Base-by-base conservation (phyloP, 2,797 vertebrate genomes). In the Amblyraja radiata region DNA sequence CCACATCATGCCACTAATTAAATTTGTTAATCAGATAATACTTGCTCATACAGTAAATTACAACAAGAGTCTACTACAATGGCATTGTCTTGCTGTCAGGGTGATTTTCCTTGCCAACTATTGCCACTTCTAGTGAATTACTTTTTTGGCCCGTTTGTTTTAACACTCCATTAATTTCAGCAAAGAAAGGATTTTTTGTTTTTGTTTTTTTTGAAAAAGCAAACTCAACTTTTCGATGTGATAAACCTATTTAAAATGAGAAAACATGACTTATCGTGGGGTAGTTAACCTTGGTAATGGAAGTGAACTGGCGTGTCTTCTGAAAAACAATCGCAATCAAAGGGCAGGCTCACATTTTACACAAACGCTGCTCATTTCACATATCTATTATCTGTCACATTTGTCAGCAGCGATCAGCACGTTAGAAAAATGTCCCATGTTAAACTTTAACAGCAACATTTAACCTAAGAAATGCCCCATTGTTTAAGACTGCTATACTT, bases 361-460 rank as follows among this genome's bases (percentile, higher is more conserved):
- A 88, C 84, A 88, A 88, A 88, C 36, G 63, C 84, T 88, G 36
- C 61, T 88, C 84, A 88, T 68, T 88, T 61, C 32, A 88, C 84
- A 88, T 88, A 88, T 88, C 84, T 88, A 88, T 88, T 88, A 88
- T 65, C 84, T 88, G 84, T 88, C 84, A 88, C 65, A 88, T 88
- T 88, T 88, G 84, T 88, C 84, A 88, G 83, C 61, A 86, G 61
- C 58, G 61, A 86, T 63, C 58, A 86, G 63, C 84, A 68, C 36
- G 61, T 68, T 88, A 88, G 63, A 88, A 88, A 88, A 88, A 88
- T 88, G 84, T 68, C 36, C 84, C 84, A 88, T 0, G 84, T 88
- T 88, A 88, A 88, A 88, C 61, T 88, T 88, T 88, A 88, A 88
- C 84, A 88, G 84, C 63, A 88, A 88, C 32, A 68, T 68, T 88